Evolutionary conservation across 2,888 invertebrate genomes (phyloP), one percentile per base, ranked within the genome.

Genomic region (Nasonovia ribisnigri): DNA sequence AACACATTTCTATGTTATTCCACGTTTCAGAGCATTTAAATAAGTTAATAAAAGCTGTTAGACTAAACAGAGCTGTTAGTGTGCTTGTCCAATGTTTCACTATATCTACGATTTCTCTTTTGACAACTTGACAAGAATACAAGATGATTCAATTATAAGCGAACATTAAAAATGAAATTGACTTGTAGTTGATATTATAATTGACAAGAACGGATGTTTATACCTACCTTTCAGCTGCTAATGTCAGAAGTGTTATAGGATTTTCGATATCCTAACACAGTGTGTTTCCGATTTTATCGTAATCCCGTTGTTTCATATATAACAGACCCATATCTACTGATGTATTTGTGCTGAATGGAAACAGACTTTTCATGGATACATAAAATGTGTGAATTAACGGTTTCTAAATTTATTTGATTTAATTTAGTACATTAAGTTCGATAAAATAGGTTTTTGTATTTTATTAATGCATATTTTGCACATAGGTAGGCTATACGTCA

Each of bases 1-100:
- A 98, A 95, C 98, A 98, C 97, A 99, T 97, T 91, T 98, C 98
- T 95, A 98, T 97, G 95, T 99, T 99, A 95, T 98, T 99, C 98
- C 98, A 99, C 43, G 98, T 96, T 43, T 97, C 97, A 3, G 98
- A 97, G 91, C 97, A 97, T 95, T 98, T 97, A 3, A 98, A 97
- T 94, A 97, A 96, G 90, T 96, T 96, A 94, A 97, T 96, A 26
- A 97, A 97, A 6, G 98, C 98, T 93, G n/a, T n/a, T n/a, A n/a
- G n/a, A n/a, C n/a, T n/a, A n/a, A n/a, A n/a, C n/a, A n/a, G n/a
- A n/a, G n/a, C n/a, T n/a, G n/a, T 97, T 96, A 95, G 98, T 97
- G 95, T 98, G 99, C 96, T 98, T 98, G 88, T 97, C 97, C 48
- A 99, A 96, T 0, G 98, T 98, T 16, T 97, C 97, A 95, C 99